A percentile compares a stretch with the other conserved stretches of the same genome.
Conservation (phyloP, 2,888 invertebrate species). For the Drosophila heteroneura region DNA sequence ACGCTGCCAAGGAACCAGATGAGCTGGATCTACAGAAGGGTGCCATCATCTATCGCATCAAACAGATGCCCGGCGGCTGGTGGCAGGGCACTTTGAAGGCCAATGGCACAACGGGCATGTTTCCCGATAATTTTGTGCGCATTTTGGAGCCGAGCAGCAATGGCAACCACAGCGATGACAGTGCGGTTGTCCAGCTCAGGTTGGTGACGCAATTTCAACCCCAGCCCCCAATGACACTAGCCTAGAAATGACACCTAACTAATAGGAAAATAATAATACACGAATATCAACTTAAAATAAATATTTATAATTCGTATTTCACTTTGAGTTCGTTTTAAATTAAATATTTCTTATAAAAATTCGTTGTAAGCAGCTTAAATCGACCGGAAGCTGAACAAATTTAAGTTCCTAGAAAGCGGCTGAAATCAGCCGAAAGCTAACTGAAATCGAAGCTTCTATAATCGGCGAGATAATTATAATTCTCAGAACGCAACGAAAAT, state of each 20-base stretch:
- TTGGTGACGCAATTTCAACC: constrained; percentile 50
- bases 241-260: constrained; percentile 4
- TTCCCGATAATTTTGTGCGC: constrained; percentile 97
- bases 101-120: constrained; percentile 93
- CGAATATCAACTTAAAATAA: neutral
- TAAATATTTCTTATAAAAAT: neutral
- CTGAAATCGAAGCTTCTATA: neutral
- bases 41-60: constrained; percentile 92
- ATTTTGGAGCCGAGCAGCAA: constrained; percentile 85
- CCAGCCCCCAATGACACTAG: constrained; percentile 30
- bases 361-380: neutral
- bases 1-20: constrained; percentile 93
- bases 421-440: neutral
- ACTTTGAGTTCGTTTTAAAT: neutral
- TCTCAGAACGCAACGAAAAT: neutral
- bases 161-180: constrained; percentile 70
- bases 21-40: constrained; percentile 94
- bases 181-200: constrained; percentile 69
- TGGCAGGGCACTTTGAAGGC: constrained; percentile 93
- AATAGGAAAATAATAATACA: neutral
- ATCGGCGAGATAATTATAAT: neutral
- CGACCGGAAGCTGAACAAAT: neutral
- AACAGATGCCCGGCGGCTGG: constrained; percentile 93
- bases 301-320: neutral
- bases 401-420: neutral